Evolutionary conservation across 2,888 invertebrate genomes (phyloP), one percentile per base, ranked within the genome.

Genomic region (Cantharis rufa): DNA sequence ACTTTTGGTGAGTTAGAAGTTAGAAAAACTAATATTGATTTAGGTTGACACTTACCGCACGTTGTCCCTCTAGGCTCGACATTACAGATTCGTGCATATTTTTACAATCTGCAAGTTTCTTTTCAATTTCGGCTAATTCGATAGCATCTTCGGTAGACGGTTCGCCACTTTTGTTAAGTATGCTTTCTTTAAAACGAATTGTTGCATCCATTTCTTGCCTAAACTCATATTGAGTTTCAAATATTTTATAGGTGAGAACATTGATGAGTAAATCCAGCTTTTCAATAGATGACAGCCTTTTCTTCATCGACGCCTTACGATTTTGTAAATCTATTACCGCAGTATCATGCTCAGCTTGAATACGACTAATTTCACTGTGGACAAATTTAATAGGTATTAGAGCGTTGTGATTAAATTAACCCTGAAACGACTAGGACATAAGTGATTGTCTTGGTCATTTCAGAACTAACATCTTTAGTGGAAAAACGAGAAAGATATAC

Each of bases 171-270:
- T 77, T 75, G 18, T 72, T 71, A 15, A 82, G 69, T 2, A 86
- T 61, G 9, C 79, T 79, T 15, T 83, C 81, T 72, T 82, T 84
- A 27, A 82, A 73, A 10, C 79, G 76, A 21, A 81, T 78, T 10
- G 86, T 69, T 27, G 83, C 75, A 10, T 84, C 83, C n/a, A 86
- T 80, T 75, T 82, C 81, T 4, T 71, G 78, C 10, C 83, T 80
- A 75, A 83, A 86, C 10, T 82, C 78, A 72, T 83, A 83, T 32
- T 83, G 83, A 11, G 84, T 80, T 69, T 86, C 84, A 72, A 85
- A 84, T 66, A 84, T 82, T 82, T 85, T 86, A 74, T 84, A 84
- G 27, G 82, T 84, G 15, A 86, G 73, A 16, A 84, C 81, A 64
- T 83, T 83, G 78, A 84, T 82, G 11, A 85, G 81, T 10, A 84